Conservation (phyloP, 2,797 vertebrate genomes). For the Pagetopsis macropterus region DNA sequence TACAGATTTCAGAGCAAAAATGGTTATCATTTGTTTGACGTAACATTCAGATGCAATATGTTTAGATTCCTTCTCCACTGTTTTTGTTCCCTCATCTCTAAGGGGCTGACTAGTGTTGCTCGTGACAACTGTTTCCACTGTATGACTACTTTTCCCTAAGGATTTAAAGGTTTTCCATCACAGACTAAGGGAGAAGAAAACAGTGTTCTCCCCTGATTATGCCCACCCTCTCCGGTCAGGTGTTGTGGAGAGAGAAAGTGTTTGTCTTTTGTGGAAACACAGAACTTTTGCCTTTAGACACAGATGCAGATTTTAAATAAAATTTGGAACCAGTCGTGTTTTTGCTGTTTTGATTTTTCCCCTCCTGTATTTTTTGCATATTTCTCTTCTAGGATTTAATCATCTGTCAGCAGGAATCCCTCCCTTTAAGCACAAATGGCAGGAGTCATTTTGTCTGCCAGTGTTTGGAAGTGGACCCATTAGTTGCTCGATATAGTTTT, state of each 20-base stretch:
- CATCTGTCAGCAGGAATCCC: conserved; percentile 40
- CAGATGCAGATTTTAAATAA: neutral
- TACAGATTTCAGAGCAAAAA: neutral
- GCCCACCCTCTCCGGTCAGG: conserved; percentile 2
- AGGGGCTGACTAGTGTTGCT: conserved; percentile 53
- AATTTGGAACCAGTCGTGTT: conserved; percentile 7
- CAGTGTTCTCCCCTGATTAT: conserved; percentile 41
- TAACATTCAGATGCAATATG: neutral
- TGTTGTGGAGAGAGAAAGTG: conserved; percentile 4
- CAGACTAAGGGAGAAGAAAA: conserved; percentile 44
- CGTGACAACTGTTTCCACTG: conserved; percentile 62
- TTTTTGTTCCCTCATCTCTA: conserved; percentile 43
- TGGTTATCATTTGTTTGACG: neutral
- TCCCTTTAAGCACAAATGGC: conserved; percentile 47
- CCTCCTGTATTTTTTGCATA: conserved; percentile 16
- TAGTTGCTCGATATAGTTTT: conserved; percentile 75
- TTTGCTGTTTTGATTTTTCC: conserved; percentile 7
- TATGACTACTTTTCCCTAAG: conserved; percentile 54
- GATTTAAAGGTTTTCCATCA: conserved; percentile 76
- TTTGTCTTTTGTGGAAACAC: neutral
- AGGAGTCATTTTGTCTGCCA: conserved; percentile 64
- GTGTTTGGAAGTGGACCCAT: conserved; percentile 76
- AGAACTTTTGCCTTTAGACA: neutral
- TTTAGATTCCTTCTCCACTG: neutral
- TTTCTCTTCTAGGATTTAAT: conserved; percentile 25